Base-by-base conservation (phyloP, 2,113 vertebrate genomes). In the Cyprinodon brontotheroides region DNA sequence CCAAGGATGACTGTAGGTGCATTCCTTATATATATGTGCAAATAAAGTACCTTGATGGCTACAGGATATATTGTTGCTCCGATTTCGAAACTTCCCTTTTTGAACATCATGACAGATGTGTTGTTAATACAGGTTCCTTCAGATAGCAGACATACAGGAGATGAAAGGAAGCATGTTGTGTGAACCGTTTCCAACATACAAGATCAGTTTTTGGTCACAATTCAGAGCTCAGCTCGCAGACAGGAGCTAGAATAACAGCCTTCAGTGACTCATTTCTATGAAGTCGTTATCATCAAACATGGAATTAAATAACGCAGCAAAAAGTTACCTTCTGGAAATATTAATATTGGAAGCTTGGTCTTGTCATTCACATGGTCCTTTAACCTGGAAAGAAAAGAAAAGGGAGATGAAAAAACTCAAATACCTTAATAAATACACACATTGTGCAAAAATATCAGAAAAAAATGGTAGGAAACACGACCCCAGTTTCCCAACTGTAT, bases 101-200 rank as follows among this genome's bases (percentile, higher is more conserved):
- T 99, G 89, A 99, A 99, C 98, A 99, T 99, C 98, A 99, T 99
- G 72, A 99, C 98, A 0, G 98, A 99, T 4, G 98, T 99, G 85
- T 99, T 99, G 79, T 99, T 99, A 86, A 99, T 92, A 71, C 98
- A 99, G 68, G 98, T 99, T 74, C 98, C 98, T 99, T 81, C 40
- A 67, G 80, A 87, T 67, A 78, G 40, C 68, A 91, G 69, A 83
- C 73, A 77, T 13, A 2, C 0, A 45, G 9, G 41, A 47, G 40
- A 78, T 77, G 67, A 78, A 84, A 74, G 7, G 40, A 61, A 65
- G 29, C 3, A 41, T 45, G 12, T 3, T 59, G 39, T 77, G 64
- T 75, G 79, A 79, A 74, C 60, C 75, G 36, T 3, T 64, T 82
- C 81, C 75, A 85, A 79, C 67, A 78, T 63, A 6, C 47, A 70